These are phyloP conservation scores for Mola mola DNA, from an alignment of 2,113 vertebrate species.

Conservation along the genomic window DNA sequence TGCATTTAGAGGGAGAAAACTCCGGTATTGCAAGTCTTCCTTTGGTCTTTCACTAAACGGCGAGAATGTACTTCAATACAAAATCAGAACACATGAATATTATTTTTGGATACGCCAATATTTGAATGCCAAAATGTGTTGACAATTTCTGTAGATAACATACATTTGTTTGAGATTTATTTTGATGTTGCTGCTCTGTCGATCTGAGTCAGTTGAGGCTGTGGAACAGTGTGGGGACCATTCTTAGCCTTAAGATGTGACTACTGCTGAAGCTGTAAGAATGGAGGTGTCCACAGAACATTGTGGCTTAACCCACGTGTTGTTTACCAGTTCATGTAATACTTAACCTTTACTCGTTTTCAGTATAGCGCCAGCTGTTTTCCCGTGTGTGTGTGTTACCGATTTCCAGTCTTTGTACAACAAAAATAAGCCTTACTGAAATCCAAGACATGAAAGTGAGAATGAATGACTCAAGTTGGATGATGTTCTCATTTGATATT, in stretches of 20 bases:
- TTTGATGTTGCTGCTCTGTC: constrained; percentile 64
- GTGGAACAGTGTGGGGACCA: constrained; percentile 54
- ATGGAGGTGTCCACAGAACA: constrained; percentile 58
- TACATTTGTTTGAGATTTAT: constrained; percentile 50
- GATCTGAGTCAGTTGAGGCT: constrained; percentile 48
- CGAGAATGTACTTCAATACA: constrained; percentile 73
- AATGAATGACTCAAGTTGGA: constrained; percentile 75
- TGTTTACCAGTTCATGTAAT: constrained; percentile 56
- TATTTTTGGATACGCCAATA: constrained; percentile 62
- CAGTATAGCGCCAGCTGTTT: constrained; percentile 45
- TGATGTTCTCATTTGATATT: constrained; percentile 82
- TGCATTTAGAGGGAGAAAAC: constrained; percentile 26
- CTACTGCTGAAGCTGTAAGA: constrained; percentile 59
- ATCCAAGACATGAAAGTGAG: constrained; percentile 79
- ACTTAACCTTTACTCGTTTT: constrained; percentile 36
- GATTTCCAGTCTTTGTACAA: constrained; percentile 48
- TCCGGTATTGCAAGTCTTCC: constrained; percentile 64
- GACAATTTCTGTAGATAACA: constrained; percentile 59
- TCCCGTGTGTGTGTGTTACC: constrained; percentile 54
- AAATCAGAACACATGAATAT: constrained; percentile 47
- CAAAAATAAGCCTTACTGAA: constrained; percentile 59
- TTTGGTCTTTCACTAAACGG: constrained; percentile 53
- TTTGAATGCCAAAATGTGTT: constrained; percentile 75
- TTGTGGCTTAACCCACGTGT: constrained; percentile 52
- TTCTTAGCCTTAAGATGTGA: constrained; percentile 78